Evolutionary conservation across 2,113 vertebrate species (phyloP), one percentile per base, ranked within the genome.

Genomic region (Pomatorhinus ruficollis): DNA sequence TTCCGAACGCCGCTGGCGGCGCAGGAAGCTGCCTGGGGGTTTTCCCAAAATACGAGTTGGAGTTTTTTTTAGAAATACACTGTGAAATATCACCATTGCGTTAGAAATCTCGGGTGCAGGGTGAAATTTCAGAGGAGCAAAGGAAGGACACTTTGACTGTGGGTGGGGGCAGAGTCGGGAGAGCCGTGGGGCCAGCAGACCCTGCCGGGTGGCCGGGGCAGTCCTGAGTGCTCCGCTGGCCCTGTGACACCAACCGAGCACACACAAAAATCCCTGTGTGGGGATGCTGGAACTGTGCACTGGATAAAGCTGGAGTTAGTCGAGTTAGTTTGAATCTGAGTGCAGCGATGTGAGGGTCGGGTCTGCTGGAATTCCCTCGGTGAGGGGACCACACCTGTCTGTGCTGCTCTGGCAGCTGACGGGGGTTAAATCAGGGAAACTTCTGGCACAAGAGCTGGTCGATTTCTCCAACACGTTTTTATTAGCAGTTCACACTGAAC

Each of bases 221-320:
- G 11, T 39, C 31, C 45, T 1, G 8, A 2, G 0, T 1, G 2
- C 78, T 14, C 45, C 2, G 0, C 1, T 33, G 31, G 31, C 45
- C 52, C 64, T 15, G 5, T 25, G 74, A 13, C 45, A 44, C 40
- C 49, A 22, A 0, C 25, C 1, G 1, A 20, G 74, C 12, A 2
- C 37, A 8, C 10, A 6, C 18, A 12, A 0, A 40, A 37, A 10
- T 9, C 28, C 30, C 56, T 1, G 1, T 5, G 27, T 24, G 2
- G 16, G 25, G 30, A 7, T 12, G 25, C 45, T 77, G n/a, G 45
- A 9, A 7, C 5, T 22, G 19, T 56, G 44, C 39, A 0, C 31
- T 20, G 25, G 23, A 8, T 70, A n/a, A 45, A 30, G 15, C 27
- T n/a, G 60, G 50, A 49, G 28, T 30, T 20, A 1, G 15, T 4